Evolutionary conservation across 2,113 vertebrate species (phyloP).

Genomic region (Dinomys branickii): DNA sequence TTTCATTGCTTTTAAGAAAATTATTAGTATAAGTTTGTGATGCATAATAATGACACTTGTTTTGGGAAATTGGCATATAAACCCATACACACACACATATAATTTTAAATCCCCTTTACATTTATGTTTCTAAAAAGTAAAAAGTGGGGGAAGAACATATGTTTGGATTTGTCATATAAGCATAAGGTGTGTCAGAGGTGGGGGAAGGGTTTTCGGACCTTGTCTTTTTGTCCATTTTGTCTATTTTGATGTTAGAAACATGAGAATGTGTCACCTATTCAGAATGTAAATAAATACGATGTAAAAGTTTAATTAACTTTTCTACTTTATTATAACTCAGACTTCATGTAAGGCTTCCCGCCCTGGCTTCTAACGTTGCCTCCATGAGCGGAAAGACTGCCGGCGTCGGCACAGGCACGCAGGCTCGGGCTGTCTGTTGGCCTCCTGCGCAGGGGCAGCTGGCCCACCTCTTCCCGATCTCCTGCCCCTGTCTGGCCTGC

Average conservation of each 20-base stretch:
- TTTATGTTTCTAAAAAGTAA: neutral
- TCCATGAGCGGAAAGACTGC: neutral
- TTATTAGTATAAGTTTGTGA: neutral
- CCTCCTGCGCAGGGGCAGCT: accelerated
- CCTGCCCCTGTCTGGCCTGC: neutral
- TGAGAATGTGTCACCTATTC: neutral
- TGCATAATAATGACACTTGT: neutral
- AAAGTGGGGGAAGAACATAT: neutral
- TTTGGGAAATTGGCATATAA: neutral
- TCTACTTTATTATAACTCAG: neutral
- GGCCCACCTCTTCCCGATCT: neutral
- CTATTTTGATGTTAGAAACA: neutral
- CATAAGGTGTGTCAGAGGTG: too few relatives aligned
- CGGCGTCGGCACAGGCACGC: neutral
- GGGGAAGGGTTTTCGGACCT: neutral
- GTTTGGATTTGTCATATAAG: neutral
- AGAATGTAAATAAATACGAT: neutral
- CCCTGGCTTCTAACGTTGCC: neutral
- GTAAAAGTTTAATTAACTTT: neutral
- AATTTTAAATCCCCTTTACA: neutral
- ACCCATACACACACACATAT: neutral
- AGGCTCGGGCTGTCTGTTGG: accelerated
- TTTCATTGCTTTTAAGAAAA: too few relatives aligned
- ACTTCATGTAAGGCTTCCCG: neutral
- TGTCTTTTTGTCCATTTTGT: neutral